Evolutionary conservation across 2,797 vertebrate genomes (phyloP).

Genomic region (Halcyon leucocephala): DNA sequence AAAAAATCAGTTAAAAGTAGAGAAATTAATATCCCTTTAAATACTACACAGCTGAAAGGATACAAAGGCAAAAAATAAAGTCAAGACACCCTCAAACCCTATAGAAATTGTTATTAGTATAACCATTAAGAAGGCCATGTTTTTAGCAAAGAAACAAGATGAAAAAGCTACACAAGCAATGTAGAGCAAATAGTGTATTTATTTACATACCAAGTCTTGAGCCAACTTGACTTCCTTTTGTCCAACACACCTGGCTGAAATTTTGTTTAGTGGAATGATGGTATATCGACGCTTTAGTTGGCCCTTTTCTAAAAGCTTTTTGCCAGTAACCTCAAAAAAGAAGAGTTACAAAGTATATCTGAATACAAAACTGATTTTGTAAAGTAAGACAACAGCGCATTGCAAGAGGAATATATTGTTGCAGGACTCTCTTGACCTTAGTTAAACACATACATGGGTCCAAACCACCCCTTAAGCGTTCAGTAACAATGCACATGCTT

Average conservation of each 20-base stretch:
- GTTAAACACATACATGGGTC: rapidly evolving
- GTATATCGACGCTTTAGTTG: constrained; percentile 91
- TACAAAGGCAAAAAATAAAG: neutral
- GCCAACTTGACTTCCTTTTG: constrained; percentile 81
- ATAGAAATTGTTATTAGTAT: neutral
- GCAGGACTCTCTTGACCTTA: neutral
- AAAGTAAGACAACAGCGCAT: neutral
- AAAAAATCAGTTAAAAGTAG: neutral
- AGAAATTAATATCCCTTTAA: neutral
- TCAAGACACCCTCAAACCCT: neutral
- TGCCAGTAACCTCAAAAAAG: constrained; percentile 88
- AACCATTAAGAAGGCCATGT: neutral
- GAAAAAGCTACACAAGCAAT: neutral
- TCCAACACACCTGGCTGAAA: constrained; percentile 85
- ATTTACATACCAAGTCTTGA: constrained; percentile 87
- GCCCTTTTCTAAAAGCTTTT: constrained; percentile 93
- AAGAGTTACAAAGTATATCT: neutral
- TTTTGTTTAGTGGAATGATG: constrained; percentile 97
- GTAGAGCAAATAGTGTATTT: neutral
- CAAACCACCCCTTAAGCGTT: neutral
- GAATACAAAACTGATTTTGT: neutral
- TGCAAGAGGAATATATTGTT: neutral
- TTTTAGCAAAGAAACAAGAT: neutral
- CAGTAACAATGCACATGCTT: neutral
- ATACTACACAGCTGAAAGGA: neutral